Percentiles rank a stretch among this genome's conserved stretches.
Conservation (phyloP, 1,140 invertebrate genomes). For the Lordiphosa mommai region DNA sequence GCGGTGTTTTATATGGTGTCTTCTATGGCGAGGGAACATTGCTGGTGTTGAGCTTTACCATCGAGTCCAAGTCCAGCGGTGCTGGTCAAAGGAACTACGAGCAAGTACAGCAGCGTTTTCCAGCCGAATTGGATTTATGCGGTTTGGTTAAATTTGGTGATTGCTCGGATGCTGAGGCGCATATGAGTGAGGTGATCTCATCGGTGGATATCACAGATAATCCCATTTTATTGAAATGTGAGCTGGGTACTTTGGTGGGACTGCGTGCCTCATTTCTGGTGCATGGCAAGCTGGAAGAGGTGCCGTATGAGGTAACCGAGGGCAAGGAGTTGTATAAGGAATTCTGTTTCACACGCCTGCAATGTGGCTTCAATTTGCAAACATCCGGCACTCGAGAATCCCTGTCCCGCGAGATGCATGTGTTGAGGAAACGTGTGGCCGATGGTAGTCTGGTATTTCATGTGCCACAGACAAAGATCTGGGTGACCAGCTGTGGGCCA, state of each 20-base stretch:
- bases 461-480: slow-evolving; percentile 59
- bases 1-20: slow-evolving; percentile 87
- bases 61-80: slow-evolving; percentile 80
- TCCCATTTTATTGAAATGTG: slow-evolving; percentile 84
- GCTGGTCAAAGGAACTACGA: slow-evolving; percentile 81
- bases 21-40: slow-evolving; percentile 85
- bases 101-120: slow-evolving; percentile 84
- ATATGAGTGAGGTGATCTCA: slow-evolving; percentile 84
- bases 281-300: slow-evolving; percentile 85
- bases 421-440: slow-evolving; percentile 82
- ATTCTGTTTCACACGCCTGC: slow-evolving; percentile 84
- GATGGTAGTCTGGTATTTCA: slow-evolving; percentile 71
- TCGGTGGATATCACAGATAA: slow-evolving; percentile 89
- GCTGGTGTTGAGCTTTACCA: slow-evolving; percentile 84
- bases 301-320: slow-evolving; percentile 83
- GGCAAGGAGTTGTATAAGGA: slow-evolving; percentile 84
- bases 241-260: slow-evolving; percentile 81
- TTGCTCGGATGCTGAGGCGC: slow-evolving; percentile 80
- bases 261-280: slow-evolving; percentile 85
- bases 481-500: slow-evolving; percentile 56
- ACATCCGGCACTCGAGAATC: slow-evolving; percentile 81
- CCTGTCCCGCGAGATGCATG: slow-evolving; percentile 82
- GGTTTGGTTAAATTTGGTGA: slow-evolving; percentile 85
- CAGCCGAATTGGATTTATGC: slow-evolving; percentile 87
- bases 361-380: slow-evolving; percentile 81